Conservation (phyloP, 2,888 invertebrate genomes). For the Amiota minor region DNA sequence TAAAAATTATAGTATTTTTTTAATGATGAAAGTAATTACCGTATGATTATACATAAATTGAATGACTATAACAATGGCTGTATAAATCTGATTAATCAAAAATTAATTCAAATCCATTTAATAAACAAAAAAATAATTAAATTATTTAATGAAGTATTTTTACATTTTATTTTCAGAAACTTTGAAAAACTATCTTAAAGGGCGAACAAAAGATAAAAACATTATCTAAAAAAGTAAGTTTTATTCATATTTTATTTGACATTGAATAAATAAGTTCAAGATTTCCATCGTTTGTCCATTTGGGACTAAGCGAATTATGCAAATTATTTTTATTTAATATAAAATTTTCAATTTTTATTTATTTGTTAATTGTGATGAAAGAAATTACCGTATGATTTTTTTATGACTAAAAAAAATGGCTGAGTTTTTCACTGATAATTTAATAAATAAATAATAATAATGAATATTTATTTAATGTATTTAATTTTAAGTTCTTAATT, state of each 20-base stretch:
- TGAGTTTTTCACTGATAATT: neutral
- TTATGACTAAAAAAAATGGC: constrained; percentile 1
- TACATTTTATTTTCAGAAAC: too few relatives aligned
- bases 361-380: neutral
- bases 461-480: neutral
- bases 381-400: constrained; percentile 13
- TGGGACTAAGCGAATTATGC: too few relatives aligned
- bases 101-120: too few relatives aligned
- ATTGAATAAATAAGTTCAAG: too few relatives aligned
- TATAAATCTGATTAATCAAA: neutral
- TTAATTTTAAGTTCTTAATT: neutral
- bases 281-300: too few relatives aligned
- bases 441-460: neutral
- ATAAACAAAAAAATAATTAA: too few relatives aligned
- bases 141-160: too few relatives aligned
- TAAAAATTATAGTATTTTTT: neutral
- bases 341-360: neutral
- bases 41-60: neutral
- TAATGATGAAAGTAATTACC: constrained; percentile 15
- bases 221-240: too few relatives aligned
- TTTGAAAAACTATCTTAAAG: too few relatives aligned
- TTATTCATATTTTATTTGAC: too few relatives aligned
- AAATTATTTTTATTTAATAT: too few relatives aligned
- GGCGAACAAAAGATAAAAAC: too few relatives aligned
- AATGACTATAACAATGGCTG: neutral